Percentiles rank a stretch among this genome's conserved stretches.
These are phyloP conservation scores for Grus americana DNA, from an alignment of 2,113 vertebrate species.

Conservation along the genomic window DNA sequence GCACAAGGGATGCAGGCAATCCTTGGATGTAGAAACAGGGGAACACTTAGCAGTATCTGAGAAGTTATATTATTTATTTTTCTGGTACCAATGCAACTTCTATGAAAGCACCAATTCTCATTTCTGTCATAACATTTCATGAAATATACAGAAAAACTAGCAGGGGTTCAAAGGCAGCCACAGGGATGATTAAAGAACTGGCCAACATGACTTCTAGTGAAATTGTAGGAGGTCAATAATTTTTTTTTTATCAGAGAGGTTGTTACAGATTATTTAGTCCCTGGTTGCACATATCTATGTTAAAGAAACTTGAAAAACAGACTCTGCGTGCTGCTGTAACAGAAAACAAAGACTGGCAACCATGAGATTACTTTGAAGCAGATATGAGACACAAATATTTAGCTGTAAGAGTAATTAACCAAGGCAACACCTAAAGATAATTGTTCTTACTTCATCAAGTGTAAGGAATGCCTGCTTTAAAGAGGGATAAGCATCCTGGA, in stretches of 20 bases:
- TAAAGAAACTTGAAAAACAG: neutral
- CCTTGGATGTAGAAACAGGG: neutral
- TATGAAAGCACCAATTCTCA: neutral
- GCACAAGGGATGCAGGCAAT: neutral
- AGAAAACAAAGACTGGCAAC: neutral
- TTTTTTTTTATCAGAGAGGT: neutral
- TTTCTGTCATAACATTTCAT: neutral
- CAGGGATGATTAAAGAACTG: neutral
- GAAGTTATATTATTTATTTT: neutral
- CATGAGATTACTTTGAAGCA: neutral
- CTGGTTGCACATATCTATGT: neutral
- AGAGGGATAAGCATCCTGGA: slow-evolving; percentile 1
- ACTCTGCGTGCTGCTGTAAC: neutral
- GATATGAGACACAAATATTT: neutral
- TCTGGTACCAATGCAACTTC: neutral
- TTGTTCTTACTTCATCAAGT: slow-evolving; percentile 39
- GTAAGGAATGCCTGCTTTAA: slow-evolving; percentile 67
- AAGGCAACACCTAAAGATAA: neutral
- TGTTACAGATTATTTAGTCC: slow-evolving; percentile 6
- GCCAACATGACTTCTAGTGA: neutral
- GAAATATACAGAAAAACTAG: neutral
- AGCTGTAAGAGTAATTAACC: neutral
- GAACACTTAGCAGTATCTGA: neutral
- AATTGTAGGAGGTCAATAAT: neutral
- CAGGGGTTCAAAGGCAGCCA: neutral